These are phyloP conservation scores for Machimus atricapillus DNA, from an alignment of 2,888 invertebrate genomes.

Conservation along the genomic window DNA sequence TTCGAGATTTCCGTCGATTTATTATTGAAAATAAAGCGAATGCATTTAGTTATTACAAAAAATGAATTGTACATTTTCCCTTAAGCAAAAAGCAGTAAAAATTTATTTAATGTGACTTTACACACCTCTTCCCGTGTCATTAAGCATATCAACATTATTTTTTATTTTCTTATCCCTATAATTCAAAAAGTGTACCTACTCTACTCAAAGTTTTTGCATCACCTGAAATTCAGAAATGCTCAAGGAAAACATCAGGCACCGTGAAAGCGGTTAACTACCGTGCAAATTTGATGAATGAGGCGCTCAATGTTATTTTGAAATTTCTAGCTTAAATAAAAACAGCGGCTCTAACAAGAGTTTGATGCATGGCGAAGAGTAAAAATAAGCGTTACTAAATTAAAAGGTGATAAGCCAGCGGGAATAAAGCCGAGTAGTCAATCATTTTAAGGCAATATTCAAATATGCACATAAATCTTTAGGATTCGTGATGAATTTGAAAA, in stretches of 20 bases:
- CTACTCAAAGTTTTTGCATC: background rate
- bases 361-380: background rate
- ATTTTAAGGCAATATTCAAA: background rate
- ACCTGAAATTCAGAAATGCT: background rate
- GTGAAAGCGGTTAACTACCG: slow-evolving; percentile 19
- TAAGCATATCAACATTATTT: background rate
- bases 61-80: background rate
- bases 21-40: background rate
- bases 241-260: background rate
- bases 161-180: background rate
- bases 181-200: background rate
- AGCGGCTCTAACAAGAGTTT: background rate
- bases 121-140: background rate
- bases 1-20: background rate
- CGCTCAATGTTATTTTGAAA: background rate
- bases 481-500: background rate
- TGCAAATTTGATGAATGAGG: slow-evolving; percentile 24
- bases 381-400: background rate
- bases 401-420: background rate
- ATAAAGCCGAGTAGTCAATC: background rate
- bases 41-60: background rate
- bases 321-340: background rate
- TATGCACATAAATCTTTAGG: background rate
- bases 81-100: background rate
- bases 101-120: background rate